Base-by-base conservation (phyloP, 2,888 invertebrate genomes). In the Andrena praecox region DNA sequence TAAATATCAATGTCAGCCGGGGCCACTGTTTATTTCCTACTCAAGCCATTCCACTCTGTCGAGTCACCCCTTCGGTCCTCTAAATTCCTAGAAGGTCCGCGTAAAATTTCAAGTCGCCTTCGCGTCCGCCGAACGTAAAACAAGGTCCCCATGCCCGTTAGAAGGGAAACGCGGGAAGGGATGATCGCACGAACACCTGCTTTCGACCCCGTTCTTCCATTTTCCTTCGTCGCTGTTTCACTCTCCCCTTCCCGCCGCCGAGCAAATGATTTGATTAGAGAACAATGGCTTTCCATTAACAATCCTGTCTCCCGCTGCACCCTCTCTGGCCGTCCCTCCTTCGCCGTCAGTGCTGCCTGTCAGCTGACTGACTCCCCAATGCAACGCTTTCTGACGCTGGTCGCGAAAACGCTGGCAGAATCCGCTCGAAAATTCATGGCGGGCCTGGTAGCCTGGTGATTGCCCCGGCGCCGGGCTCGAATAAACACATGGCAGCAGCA, bases 201-300 rank as follows among this genome's bases (percentile, higher is more conserved):
- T 80, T 82, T 79, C 62, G 52, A 72, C 62, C 62, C 66, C 66
- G 63, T 63, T 42, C 78, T 67, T 31, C 62, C 59, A 69, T 86
- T 75, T 73, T 80, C 71, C 81, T 75, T 62, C 54, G 68, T 67
- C 78, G 70, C 33, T 63, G 67, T 69, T 82, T 63, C 75, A 27
- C 70, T 52, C 52, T 42, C 56, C n/a, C 79, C 89, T 89, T 89
- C 88, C 83, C 82, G 82, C 89, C 90, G 90, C 85, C 89, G 91
- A 91, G 91, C 93, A 92, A 93, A 93, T 93, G 92, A 93, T 94
- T 94, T 93, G 93, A 94, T 93, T 93, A 93, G 92, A 92, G 93
- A 93, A 94, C 93, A 93, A 93, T 93, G 92, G 93, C 91, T 92
- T 93, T 93, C 93, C 93, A 94, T 94, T 93, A 93, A 94, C 93